These are phyloP conservation scores for Anthoscopus minutus DNA, from an alignment of 2,113 vertebrate species.

Conservation along the genomic window DNA sequence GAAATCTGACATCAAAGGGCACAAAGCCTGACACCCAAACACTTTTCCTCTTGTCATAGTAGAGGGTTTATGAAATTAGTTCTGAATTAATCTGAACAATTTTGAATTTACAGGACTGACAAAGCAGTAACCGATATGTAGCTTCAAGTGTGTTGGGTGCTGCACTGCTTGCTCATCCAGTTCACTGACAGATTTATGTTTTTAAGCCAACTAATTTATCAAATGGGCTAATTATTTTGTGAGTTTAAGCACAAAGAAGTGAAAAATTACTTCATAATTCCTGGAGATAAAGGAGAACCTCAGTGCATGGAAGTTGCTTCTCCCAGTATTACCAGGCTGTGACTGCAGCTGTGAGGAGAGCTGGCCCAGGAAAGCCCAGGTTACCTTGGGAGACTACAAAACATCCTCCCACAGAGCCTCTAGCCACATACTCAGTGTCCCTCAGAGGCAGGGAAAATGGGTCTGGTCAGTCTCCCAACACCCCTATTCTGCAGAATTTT, in stretches of 20 bases:
- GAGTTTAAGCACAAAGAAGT: neutral
- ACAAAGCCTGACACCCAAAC: slow-evolving; percentile 17
- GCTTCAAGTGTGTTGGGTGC: neutral
- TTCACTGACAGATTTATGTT: neutral
- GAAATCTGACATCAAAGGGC: slow-evolving; percentile 5
- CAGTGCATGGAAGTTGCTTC: neutral
- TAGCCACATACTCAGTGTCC: fast-evolving
- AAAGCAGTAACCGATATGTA: neutral
- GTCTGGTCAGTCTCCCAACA: neutral
- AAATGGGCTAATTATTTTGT: neutral
- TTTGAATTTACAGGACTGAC: neutral
- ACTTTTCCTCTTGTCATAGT: neutral
- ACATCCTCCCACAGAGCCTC: neutral
- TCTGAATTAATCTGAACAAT: neutral
- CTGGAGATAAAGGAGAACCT: neutral
- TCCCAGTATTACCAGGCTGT: neutral
- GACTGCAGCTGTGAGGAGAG: neutral
- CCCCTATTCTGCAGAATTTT: neutral
- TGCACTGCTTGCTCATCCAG: neutral
- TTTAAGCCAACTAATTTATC: neutral
- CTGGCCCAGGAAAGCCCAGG: neutral
- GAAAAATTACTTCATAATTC: neutral
- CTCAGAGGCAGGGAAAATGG: neutral
- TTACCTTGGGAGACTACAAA: neutral
- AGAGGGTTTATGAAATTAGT: slow-evolving; percentile 2